Evolutionary conservation across 1,140 invertebrate species (phyloP).

Genomic region (Stratiolaelaps scimitus): DNA sequence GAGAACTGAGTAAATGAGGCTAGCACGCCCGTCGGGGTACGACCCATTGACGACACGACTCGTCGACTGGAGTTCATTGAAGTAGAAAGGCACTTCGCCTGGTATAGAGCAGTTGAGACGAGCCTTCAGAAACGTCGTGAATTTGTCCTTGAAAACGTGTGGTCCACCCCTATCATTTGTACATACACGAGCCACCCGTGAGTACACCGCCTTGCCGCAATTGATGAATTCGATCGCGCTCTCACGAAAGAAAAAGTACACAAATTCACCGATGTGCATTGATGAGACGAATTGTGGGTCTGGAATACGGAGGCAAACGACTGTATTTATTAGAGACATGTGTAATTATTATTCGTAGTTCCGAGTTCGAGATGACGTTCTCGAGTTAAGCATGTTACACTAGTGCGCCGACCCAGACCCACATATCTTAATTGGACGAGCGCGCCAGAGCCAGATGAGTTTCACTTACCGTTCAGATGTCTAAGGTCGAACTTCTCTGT

Average conservation of each 20-base stretch:
- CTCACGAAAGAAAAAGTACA: slow-evolving; percentile 94
- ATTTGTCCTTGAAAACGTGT: slow-evolving; percentile 35
- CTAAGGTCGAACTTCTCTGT: slow-evolving; percentile 52
- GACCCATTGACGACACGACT: slow-evolving; percentile 59
- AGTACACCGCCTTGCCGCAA: slow-evolving; percentile 83
- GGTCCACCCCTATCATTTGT: slow-evolving; percentile 67
- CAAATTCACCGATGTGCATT: slow-evolving; percentile 75
- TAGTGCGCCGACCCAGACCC: too few species aligned
- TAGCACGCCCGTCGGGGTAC: slow-evolving; percentile 49
- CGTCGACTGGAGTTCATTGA: slow-evolving; percentile 79
- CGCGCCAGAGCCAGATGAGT: too few species aligned
- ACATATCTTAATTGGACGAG: too few species aligned
- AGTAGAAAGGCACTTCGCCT: slow-evolving; percentile 40
- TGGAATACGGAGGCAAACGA: slow-evolving; percentile 45
- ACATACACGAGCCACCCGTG: slow-evolving; percentile 86
- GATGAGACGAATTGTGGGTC: slow-evolving; percentile 93
- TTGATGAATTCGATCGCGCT: slow-evolving; percentile 90
- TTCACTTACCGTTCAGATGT: slow-evolving; percentile 44
- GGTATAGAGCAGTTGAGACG: slow-evolving; percentile 9
- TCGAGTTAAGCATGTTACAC: too few species aligned
- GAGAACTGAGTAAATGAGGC: slow-evolving; percentile 88
- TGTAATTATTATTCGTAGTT: background rate
- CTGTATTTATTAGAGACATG: background rate
- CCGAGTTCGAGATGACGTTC: too few species aligned
- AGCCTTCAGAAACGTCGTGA: slow-evolving; percentile 43